phyloP scores from a whole-genome alignment of 2,888 invertebrate species.

The Hymenopus coronatus region DNA sequence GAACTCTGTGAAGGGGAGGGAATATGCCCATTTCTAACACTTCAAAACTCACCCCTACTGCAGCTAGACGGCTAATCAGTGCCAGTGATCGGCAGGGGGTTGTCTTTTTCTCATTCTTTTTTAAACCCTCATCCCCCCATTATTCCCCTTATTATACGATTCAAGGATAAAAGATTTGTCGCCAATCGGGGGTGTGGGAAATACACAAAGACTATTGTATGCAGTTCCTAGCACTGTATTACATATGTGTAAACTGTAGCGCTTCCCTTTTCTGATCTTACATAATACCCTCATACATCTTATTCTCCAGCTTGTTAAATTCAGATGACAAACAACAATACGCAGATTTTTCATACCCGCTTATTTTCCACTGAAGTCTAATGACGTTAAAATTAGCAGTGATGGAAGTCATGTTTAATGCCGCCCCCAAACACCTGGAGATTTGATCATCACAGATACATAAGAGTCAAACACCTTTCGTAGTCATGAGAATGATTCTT shows the following conservation, averaged over 20 bases:
- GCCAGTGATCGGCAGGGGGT: slow-evolving; percentile 14
- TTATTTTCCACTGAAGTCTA: background rate
- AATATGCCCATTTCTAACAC: slow-evolving; percentile 17
- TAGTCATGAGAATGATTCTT: too few relatives aligned
- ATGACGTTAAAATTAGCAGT: background rate
- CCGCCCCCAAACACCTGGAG: background rate
- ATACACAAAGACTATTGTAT: background rate
- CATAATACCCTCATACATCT: background rate
- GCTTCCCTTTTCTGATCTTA: background rate
- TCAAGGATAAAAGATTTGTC: background rate
- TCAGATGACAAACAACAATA: slow-evolving; percentile 1
- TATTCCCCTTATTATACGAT: background rate
- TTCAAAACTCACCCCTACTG: background rate
- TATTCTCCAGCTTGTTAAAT: background rate
- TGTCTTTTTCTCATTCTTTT: background rate
- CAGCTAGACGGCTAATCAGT: slow-evolving; percentile 21
- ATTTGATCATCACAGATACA: too few relatives aligned
- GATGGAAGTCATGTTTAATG: background rate
- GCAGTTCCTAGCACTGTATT: background rate
- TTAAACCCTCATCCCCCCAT: background rate
- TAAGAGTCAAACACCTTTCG: too few relatives aligned
- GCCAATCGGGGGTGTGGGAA: background rate
- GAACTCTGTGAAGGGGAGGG: background rate
- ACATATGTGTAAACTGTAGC: background rate
- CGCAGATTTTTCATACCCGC: background rate